Conservation (phyloP, 2,888 invertebrate genomes). For the Frankliniella fusca region DNA sequence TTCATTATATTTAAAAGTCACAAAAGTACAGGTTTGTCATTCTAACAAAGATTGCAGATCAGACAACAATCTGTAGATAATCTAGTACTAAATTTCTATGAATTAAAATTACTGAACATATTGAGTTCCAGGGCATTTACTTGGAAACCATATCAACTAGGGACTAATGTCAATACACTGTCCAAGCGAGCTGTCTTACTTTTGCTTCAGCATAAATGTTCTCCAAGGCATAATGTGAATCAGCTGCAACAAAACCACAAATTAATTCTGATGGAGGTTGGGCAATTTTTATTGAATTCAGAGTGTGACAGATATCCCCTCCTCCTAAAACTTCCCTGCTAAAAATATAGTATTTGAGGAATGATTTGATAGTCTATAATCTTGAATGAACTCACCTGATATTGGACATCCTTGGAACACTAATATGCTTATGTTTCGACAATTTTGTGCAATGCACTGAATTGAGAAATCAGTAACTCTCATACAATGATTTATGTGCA, state of each 20-base stretch:
- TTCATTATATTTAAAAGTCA: too few relatives aligned
- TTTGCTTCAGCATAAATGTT: slow-evolving; percentile 34
- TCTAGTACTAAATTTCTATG: background rate
- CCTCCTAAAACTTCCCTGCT: background rate
- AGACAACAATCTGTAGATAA: background rate
- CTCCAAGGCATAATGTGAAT: slow-evolving; percentile 37
- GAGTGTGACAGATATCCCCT: too few relatives aligned
- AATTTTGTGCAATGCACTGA: slow-evolving; percentile 42
- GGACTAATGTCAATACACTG: slow-evolving; percentile 42
- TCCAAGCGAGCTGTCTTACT: slow-evolving; percentile 45
- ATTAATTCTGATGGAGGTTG: slow-evolving; percentile 19
- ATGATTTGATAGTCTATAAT: background rate
- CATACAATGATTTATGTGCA: slow-evolving; percentile 44
- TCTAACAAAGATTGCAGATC: too few relatives aligned
- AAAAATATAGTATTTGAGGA: background rate
- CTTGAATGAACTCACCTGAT: slow-evolving; percentile 32
- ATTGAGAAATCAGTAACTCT: slow-evolving; percentile 44
- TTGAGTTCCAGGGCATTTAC: too few relatives aligned
- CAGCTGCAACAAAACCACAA: slow-evolving; percentile 35
- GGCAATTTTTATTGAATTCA: slow-evolving; percentile 32
- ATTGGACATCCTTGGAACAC: slow-evolving; percentile 41
- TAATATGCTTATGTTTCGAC: slow-evolving; percentile 44
- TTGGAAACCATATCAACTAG: background rate
- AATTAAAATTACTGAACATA: too few relatives aligned
- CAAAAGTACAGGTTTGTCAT: too few relatives aligned